Base-by-base conservation (phyloP, 2,888 invertebrate genomes). In the Cephus rjabovi region DNA sequence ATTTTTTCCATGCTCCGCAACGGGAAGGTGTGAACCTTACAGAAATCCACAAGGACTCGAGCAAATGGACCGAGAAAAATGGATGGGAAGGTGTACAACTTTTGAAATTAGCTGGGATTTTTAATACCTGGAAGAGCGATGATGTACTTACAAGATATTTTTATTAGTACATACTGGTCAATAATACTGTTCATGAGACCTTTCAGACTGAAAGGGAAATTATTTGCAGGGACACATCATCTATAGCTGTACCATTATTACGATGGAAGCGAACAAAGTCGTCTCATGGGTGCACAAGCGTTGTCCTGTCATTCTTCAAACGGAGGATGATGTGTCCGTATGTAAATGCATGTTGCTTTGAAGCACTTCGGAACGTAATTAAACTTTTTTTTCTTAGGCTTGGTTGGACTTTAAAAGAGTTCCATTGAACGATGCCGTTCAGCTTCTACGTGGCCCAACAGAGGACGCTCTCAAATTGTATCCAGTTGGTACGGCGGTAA, bases 251-350 rank as follows among this genome's bases (percentile, higher is more conserved):
- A 94, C 95, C 73, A 93, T 97, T 2, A 95, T 97, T 74, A 97
- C 97, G 30, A 96, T 95, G 93, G 95, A 95, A 73, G 94, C 96
- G 0, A 95, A 95, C 81, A 90, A 93, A 69, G 93, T 94, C 30
- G 89, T 96, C 82, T 93, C 94, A 56, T 96, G 95, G 95, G 92
- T 97, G 76, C 97, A 97, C 92, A 95, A 96, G 86, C 93, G 97
- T 87, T 95, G 95, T 94, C 97, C 97, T 78, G 95, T 96, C n/a
- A 93, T 97, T 85, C 92, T 97, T 73, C 94, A 95, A 78, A 94
- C 93, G 56, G 94, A 95, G 69, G 92, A 95, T 85, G 93, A 95
- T 89, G 93, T 95, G 82, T 12, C 68, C 71, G n/a, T 15, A 34
- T 71, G 34, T 35, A 73, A 76, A 75, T 79, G 75, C 37, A 34